Conservation (phyloP, 2,888 invertebrate genomes). For the Cenopis cana region DNA sequence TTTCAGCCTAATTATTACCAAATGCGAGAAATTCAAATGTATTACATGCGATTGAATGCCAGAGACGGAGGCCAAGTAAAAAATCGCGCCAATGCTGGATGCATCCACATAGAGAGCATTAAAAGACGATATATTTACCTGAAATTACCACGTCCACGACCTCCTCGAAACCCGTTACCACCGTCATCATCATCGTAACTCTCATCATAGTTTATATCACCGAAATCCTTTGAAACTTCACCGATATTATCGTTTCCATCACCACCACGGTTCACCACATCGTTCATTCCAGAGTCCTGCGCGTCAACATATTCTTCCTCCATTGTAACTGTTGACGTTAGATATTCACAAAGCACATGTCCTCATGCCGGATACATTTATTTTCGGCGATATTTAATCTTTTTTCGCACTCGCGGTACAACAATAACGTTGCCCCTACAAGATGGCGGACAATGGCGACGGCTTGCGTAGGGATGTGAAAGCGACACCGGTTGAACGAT, state of each 20-base stretch:
- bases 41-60: neutral
- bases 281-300: constrained; percentile 66
- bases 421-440: constrained; percentile 61
- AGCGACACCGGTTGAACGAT: constrained; percentile 22
- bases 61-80: neutral
- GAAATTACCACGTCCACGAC: constrained; percentile 75
- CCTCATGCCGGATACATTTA: constrained; percentile 65
- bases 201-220: constrained; percentile 72
- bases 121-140: constrained; percentile 59
- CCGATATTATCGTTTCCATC: constrained; percentile 57
- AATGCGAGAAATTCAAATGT: neutral
- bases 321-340: constrained; percentile 61
- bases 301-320: constrained; percentile 77
- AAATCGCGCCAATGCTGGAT: constrained; percentile 30
- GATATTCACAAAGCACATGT: constrained; percentile 58
- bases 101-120: neutral
- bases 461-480: constrained; percentile 37
- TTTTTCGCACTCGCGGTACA: constrained; percentile 58
- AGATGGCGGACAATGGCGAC: constrained; percentile 61
- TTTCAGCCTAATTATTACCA: neutral
- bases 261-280: constrained; percentile 52
- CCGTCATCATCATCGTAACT: constrained; percentile 74
- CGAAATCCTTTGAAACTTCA: constrained; percentile 71
- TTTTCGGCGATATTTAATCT: constrained; percentile 51
- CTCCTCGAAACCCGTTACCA: constrained; percentile 67